phyloP scores from a whole-genome alignment of 2,113 vertebrate species.

The Ursus arctos region DNA sequence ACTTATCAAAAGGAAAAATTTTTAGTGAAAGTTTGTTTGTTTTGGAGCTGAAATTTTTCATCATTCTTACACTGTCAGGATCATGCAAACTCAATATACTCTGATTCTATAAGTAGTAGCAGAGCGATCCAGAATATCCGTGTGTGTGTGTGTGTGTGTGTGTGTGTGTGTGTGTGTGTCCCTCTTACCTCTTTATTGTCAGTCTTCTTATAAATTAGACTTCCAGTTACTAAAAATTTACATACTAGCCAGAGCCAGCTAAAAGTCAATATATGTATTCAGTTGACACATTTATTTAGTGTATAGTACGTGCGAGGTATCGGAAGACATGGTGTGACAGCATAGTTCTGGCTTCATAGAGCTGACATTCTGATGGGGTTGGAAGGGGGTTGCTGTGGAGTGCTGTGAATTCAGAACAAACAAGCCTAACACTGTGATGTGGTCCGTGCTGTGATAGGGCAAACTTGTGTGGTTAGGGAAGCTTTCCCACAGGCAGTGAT shows the following conservation, averaged over 20 bases:
- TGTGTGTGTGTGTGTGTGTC: neutral
- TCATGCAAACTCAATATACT: neutral
- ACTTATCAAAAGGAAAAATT: neutral
- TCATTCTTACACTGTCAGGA: neutral
- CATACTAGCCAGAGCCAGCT: neutral
- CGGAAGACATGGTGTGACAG: neutral
- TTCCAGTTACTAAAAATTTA: neutral
- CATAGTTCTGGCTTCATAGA: neutral
- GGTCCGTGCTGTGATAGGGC: neutral
- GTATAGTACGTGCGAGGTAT: neutral
- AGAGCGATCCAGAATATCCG: neutral
- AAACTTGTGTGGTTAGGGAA: neutral
- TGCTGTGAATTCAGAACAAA: neutral
- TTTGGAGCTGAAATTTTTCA: neutral
- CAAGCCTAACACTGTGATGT: neutral
- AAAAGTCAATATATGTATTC: neutral
- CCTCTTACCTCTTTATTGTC: neutral
- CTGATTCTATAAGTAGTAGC: neutral
- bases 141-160: neutral
- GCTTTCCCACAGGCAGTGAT: neutral
- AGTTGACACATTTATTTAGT: neutral
- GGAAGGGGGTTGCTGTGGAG: neutral
- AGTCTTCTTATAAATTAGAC: neutral
- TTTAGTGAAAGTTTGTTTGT: neutral
- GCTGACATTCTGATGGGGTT: neutral